phyloP scores from a whole-genome alignment of 2,888 invertebrate species.

The Gymnosoma rotundatum region DNA sequence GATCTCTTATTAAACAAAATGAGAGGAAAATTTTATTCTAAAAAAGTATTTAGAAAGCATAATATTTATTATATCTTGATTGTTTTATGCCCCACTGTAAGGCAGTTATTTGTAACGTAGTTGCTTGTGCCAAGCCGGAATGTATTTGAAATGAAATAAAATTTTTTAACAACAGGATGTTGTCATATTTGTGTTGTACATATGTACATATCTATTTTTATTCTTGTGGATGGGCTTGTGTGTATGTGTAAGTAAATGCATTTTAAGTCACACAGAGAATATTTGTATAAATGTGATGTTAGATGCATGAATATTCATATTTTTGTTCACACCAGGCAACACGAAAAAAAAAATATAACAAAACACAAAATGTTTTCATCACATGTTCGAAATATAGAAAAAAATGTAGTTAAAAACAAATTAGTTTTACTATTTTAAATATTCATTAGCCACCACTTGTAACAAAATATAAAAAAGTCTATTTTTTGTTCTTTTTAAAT shows the following conservation, averaged over 20 bases:
- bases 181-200: conserved; percentile 59
- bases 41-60: too few species aligned
- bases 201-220: conserved; percentile 6
- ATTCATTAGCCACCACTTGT: conserved; percentile 46
- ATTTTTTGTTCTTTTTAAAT: background rate
- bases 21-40: too few species aligned
- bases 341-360: background rate
- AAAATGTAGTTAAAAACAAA: conserved; percentile 36
- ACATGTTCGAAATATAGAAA: background rate
- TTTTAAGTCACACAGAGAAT: background rate
- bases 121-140: background rate
- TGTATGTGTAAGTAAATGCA: conserved; percentile 1
- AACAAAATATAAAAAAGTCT: conserved; percentile 9
- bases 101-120: background rate
- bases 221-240: background rate
- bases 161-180: conserved; percentile 60
- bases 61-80: too few species aligned
- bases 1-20: too few species aligned
- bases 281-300: conserved; percentile 14
- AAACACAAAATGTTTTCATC: background rate
- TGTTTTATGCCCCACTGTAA: background rate
- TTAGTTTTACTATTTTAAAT: conserved; percentile 47
- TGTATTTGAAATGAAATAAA: conserved; percentile 45
- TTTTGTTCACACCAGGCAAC: conserved; percentile 53
- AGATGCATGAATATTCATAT: conserved; percentile 60